Evolutionary conservation across 2,888 invertebrate species (phyloP).

Genomic region (Salpingus planirostris): DNA sequence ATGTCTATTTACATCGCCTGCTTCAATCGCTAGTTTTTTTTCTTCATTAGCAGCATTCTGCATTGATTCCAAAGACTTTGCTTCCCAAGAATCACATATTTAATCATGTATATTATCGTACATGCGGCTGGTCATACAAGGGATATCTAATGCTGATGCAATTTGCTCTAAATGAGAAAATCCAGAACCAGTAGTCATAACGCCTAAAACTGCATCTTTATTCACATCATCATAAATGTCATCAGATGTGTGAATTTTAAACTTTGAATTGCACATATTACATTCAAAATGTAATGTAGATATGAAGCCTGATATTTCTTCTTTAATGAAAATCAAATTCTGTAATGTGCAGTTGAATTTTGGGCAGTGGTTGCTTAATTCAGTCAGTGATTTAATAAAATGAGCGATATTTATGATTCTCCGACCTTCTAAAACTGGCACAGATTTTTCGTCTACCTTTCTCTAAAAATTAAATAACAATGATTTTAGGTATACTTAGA

Average conservation of each 20-base stretch:
- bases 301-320: constrained; percentile 1
- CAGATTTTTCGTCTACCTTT: background rate
- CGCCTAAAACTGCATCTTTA: constrained; percentile 2
- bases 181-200: constrained; percentile 4
- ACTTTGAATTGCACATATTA: constrained; percentile 4
- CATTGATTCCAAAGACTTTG: constrained; percentile 7
- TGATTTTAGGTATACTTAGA: background rate
- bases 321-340: constrained; percentile 1
- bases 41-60: constrained; percentile 14
- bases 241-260: constrained; percentile 3
- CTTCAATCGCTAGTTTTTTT: constrained; percentile 11
- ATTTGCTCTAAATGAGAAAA: constrained; percentile 4
- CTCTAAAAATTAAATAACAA: background rate
- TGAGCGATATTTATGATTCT: constrained; percentile 3
- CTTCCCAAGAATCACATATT: constrained; percentile 1
- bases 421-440: constrained; percentile 2
- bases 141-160: constrained; percentile 2
- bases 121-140: constrained; percentile 5
- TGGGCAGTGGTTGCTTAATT: constrained; percentile 4
- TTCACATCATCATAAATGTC: constrained; percentile 4
- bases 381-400: constrained; percentile 3
- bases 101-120: constrained; percentile 1
- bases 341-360: constrained; percentile 3
- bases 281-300: constrained; percentile 3
- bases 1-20: constrained; percentile 11